Base-by-base conservation (phyloP, 1,140 invertebrate genomes). In the Leptoteleia sp. region DNA sequence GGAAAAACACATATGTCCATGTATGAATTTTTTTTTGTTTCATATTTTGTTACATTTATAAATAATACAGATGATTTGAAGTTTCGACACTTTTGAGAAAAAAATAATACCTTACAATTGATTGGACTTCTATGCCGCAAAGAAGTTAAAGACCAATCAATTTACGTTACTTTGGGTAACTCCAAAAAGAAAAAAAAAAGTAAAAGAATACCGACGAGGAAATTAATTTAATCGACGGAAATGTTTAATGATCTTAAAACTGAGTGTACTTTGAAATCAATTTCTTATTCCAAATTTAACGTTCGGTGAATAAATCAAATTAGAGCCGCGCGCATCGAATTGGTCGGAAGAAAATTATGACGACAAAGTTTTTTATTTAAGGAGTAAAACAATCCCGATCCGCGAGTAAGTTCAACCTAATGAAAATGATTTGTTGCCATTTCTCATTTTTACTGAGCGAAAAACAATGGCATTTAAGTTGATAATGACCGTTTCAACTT, bases 401-500 rank as follows among this genome's bases (percentile, higher is more conserved):
- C 38, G 54, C 27, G 57, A 12, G n/a, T 1, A 43, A 40, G 61
- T 50, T 31, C 61, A 52, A 65, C 52, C 61, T 65, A 52, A 67
- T 67, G 50, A 67, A 67, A 67, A 67, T 67, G 50, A 68, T 55
- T 57, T 57, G 50, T 57, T 47, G 43, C 52, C 64, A 33, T 43
- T 62, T 47, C 40, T 19, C 40, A 38, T n/a, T 33, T 42, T 43
- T 42, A 42, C 31, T 22, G 54, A 50, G 43, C 42, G 65, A 70
- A 70, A 57, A 70, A 70, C 65, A 59, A 70, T 70, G 22, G 64
- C 50, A 45, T 48, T 47, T 55, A 68, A 55, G 50, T 68, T 55
- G 33, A 42, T 55, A 57, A 57, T 68, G 47, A 65, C 61, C 52
- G 48, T 47, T 15, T 55, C 35, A 55, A 72, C 27, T 72, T 47